Base-by-base conservation (phyloP, 2,797 vertebrate species). In the Perodicticus potto region DNA sequence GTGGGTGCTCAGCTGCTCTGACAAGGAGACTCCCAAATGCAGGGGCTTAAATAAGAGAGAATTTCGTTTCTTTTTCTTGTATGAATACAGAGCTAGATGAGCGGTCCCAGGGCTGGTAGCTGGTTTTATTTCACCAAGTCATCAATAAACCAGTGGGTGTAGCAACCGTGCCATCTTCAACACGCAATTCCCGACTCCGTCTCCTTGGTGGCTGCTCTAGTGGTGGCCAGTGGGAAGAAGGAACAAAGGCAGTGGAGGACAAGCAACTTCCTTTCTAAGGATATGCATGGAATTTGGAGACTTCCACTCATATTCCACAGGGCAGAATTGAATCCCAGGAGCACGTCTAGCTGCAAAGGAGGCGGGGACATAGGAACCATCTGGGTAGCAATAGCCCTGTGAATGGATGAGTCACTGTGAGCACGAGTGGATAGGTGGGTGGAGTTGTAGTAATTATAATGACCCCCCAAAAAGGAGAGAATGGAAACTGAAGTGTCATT, bases 341-440 rank as follows among this genome's bases (percentile, higher is more conserved):
- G 43, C n/a, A 69, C 4, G 34, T 69, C 67, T 85, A 95, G 87
- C 93, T 93, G 93, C 87, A 93, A 91, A 53, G 49, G 65, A 97
- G 55, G 9, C 83, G 80, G 78, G 45, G 22, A 83, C 17, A 3
- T 0, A 53, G 8, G 4, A 20, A 45, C 37, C 29, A 7, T 2
- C 4, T 27, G 57, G 43, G 45, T 27, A 53, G 34, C 29, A 32
- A 29, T 25, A 59, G 9, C 23, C 16, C 32, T 29, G 63, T 57
- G 65, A 4, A 73, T 27, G 34, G 3, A 20, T 73, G 27, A n/a
- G 55, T 73, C 74, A 2, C 2, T 25, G 45, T 43, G 34, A n/a
- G 20, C 19, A 16, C 40, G 63, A 6, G 22, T 29, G 16, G 67
- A 67, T 22, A n/a, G 9, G 3, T 29, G 14, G 17, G 16, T 40